A percentile compares a stretch with the other conserved stretches of the same genome.
Evolutionary conservation across 2,797 vertebrate species (phyloP).

Genomic region (Oreortyx pictus): DNA sequence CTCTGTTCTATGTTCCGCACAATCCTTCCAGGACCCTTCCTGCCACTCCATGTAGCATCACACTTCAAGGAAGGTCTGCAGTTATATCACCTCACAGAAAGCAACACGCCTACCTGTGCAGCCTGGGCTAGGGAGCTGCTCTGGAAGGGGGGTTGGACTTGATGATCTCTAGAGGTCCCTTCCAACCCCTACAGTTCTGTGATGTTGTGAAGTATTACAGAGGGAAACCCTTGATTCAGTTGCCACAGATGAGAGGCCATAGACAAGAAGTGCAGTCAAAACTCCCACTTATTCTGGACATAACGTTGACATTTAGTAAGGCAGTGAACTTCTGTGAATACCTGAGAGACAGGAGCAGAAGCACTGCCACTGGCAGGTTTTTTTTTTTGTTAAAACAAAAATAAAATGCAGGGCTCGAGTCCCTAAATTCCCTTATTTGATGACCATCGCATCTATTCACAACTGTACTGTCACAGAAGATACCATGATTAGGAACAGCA

Average conservation of each 20-base stretch:
- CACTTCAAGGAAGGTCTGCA: neutral
- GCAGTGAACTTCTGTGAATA: neutral
- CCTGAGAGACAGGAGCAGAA: neutral
- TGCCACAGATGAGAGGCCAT: neutral
- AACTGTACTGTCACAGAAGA: neutral
- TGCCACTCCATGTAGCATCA: rapidly evolving
- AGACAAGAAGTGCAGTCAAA: neutral
- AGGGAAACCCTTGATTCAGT: neutral
- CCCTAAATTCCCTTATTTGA: neutral
- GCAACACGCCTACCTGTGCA: neutral
- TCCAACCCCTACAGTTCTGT: too few relatives aligned
- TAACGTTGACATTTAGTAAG: neutral
- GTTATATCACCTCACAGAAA: neutral
- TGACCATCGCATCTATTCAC: neutral
- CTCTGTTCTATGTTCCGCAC: rapidly evolving
- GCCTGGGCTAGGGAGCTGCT: too few relatives aligned
- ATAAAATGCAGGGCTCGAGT: neutral
- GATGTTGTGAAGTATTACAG: too few relatives aligned
- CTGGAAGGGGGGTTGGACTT: too few relatives aligned
- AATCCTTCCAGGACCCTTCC: neutral
- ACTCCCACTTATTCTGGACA: neutral
- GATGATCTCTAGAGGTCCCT: too few relatives aligned
- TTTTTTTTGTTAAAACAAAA: neutral
- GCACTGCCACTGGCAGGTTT: neutral
- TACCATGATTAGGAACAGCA: neutral